Evolutionary conservation across 53 echinoderm and acorn worm genomes (phyloP), one percentile per base, ranked within the genome.

Genomic region (Echinarachnius parma): DNA sequence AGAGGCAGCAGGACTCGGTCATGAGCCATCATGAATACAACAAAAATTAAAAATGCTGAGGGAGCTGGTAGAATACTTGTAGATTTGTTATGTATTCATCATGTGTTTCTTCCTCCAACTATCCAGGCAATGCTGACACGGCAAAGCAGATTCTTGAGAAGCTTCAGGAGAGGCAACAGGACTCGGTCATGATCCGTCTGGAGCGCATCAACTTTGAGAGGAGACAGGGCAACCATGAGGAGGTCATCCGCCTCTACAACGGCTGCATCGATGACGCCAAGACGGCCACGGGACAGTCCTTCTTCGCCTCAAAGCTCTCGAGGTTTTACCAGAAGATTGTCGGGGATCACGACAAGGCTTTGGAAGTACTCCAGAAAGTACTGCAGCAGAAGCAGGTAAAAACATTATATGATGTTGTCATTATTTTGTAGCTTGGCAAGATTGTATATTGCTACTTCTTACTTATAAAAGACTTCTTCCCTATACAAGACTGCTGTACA

Each of bases 141-240:
- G 90, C 90, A 9, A 79, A 82, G 45, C 83, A 91, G 25, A 77
- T 95, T 37, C 77, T 95, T 9, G 64, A 64, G 28, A 78, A 87
- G 52, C 76, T 91, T 18, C 87, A 91, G 60, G 59, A 69, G n/a
- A 80, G 74, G 21, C 47, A 84, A 15, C 87, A 90, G 1, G 84
- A 82, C 21, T 82, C 87, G 1, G 79, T 87, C 33, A 84, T 80
- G 77, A 66, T 95, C 24, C 84, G 80, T 32, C 63, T 95, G 64
- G 87, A 91, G 59, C 82, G 89, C 31, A 78, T 95, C 62, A 91
- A 86, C 60, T 83, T 95, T 60, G 95, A 95, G 75, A 81, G 95
- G 10, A 76, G 95, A 14, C 62, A 81, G 14, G 74, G 77, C 50
- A 81, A 87, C 46, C 39, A 72, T 26, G 77, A 84, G 4, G 66